These are phyloP conservation scores for Meteorus cinctellus DNA, from an alignment of 2,888 invertebrate genomes.

Conservation along the genomic window DNA sequence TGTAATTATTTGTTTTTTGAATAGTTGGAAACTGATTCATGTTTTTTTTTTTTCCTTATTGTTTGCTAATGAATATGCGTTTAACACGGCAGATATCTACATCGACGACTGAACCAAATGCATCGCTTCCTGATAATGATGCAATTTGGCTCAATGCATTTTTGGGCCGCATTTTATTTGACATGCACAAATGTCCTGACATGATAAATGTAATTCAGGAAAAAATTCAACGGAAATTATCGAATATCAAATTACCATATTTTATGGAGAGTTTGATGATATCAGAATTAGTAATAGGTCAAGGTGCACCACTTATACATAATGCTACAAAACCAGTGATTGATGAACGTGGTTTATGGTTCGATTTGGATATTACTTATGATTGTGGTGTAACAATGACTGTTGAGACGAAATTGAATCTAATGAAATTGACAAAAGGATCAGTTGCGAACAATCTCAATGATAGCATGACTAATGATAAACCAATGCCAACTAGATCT, in stretches of 20 bases:
- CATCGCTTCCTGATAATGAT: conserved; percentile 66
- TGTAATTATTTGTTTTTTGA: conserved; percentile 52
- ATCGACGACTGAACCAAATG: conserved; percentile 52
- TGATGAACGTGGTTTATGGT: conserved; percentile 91
- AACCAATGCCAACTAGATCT: conserved; percentile 66
- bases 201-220: conserved; percentile 83
- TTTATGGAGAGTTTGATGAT: conserved; percentile 90
- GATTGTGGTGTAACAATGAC: conserved; percentile 86
- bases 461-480: conserved; percentile 56
- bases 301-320: conserved; percentile 80
- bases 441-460: conserved; percentile 58
- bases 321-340: conserved; percentile 79
- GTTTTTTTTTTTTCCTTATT: not conserved
- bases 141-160: conserved; percentile 86
- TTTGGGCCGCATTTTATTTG: conserved; percentile 86
- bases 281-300: conserved; percentile 83
- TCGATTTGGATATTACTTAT: conserved; percentile 88
- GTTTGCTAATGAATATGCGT: not conserved
- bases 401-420: conserved; percentile 90
- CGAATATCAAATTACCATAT: conserved; percentile 89
- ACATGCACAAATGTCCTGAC: conserved; percentile 83
- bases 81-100: conserved; percentile 50
- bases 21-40: not conserved
- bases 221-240: conserved; percentile 89
- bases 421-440: conserved; percentile 79